Evolutionary conservation across 2,888 invertebrate genomes (phyloP).

Genomic region (Hydrotaea cyrtoneurina): DNA sequence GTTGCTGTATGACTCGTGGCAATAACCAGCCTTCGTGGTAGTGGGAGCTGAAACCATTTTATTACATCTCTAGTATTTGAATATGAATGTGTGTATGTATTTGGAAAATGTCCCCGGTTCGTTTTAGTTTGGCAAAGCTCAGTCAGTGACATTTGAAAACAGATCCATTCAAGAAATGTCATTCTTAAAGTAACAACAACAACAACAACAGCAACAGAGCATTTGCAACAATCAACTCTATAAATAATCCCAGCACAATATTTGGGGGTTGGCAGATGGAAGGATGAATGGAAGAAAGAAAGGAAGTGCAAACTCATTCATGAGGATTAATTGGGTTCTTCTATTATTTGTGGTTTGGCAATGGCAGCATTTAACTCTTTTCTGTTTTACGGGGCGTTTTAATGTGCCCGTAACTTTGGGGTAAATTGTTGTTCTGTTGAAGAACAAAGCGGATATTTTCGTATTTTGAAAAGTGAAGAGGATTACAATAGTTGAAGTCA

Average conservation of each 20-base stretch:
- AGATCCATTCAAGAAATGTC: conserved; percentile 24
- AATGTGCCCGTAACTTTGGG: too few species aligned
- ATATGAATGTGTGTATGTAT: conserved; percentile 1
- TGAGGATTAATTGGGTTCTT: conserved; percentile 1
- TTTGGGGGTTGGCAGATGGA: neutral
- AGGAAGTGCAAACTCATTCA: neutral
- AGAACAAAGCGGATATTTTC: too few species aligned
- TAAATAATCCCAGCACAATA: conserved; percentile 17
- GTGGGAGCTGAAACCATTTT: conserved; percentile 25
- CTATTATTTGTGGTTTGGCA: conserved; percentile 20
- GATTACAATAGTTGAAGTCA: too few species aligned
- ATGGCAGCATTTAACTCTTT: conserved; percentile 3
- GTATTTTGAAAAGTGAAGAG: too few species aligned
- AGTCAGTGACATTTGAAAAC: conserved; percentile 28
- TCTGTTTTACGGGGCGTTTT: neutral
- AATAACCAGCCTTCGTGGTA: neutral
- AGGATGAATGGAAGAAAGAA: too few species aligned
- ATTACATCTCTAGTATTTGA: conserved; percentile 14
- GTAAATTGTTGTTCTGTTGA: too few species aligned
- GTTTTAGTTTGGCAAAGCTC: neutral
- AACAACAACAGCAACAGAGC: neutral
- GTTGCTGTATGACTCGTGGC: neutral
- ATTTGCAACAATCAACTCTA: conserved; percentile 13
- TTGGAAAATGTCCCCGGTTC: neutral
- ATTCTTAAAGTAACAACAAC: conserved; percentile 30